phyloP scores from a whole-genome alignment of 2,797 vertebrate species.

The Pseudochromis fuscus region DNA sequence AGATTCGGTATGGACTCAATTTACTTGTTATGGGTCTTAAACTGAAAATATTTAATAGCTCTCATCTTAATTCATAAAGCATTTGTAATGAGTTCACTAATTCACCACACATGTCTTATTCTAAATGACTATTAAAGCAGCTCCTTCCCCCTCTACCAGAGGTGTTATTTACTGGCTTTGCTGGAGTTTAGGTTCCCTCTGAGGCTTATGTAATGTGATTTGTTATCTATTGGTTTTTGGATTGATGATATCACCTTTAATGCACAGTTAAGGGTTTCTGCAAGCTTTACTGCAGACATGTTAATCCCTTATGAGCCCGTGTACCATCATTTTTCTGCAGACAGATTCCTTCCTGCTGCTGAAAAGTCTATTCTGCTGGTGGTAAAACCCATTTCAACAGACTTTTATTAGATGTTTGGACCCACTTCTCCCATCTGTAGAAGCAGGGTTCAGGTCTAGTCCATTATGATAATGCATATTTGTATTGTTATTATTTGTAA shows the following conservation, averaged over 20 bases:
- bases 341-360: slow-evolving; percentile 4
- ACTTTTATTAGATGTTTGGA: neutral
- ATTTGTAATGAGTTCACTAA: slow-evolving; percentile 24
- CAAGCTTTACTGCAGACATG: slow-evolving; percentile 17
- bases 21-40: slow-evolving; percentile 19
- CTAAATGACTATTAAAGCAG: slow-evolving; percentile 26
- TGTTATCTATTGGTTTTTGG: slow-evolving; percentile 32
- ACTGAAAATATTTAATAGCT: slow-evolving; percentile 24
- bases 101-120: slow-evolving; percentile 17
- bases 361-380: neutral
- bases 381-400: neutral
- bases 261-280: slow-evolving; percentile 18
- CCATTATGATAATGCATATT: neutral
- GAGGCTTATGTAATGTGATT: slow-evolving; percentile 26
- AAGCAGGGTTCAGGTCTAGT: neutral
- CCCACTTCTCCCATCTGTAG: neutral
- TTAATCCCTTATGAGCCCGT: slow-evolving; percentile 37
- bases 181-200: slow-evolving; percentile 16
- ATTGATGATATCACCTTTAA: slow-evolving; percentile 43
- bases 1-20: slow-evolving; percentile 5
- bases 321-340: slow-evolving; percentile 12
- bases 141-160: neutral
- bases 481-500: neutral
- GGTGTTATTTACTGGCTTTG: slow-evolving; percentile 36
- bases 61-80: slow-evolving; percentile 28